Conservation (phyloP, 2,888 invertebrate genomes). For the Ectobius pallidus region DNA sequence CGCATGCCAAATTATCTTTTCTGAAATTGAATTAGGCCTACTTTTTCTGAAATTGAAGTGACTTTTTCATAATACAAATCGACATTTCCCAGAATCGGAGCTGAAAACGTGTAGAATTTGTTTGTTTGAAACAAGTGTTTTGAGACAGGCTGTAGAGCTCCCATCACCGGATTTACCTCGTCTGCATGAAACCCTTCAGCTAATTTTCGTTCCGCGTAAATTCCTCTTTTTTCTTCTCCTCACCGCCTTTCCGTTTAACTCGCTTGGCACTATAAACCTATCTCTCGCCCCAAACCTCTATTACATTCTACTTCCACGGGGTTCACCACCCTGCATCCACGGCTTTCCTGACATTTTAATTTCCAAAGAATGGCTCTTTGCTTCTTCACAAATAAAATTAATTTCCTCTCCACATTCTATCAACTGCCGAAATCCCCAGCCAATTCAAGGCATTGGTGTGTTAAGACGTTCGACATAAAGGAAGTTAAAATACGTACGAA, state of each 20-base stretch:
- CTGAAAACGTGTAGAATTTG: no score
- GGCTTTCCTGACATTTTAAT: conserved; percentile 19
- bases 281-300: not conserved
- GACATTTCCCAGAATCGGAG: no score
- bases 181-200: conserved; percentile 32
- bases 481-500: no score
- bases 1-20: no score
- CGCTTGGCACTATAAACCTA: conserved; percentile 21
- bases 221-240: not conserved
- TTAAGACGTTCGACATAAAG: no score
- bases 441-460: no score
- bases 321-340: conserved; percentile 8
- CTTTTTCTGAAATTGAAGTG: no score
- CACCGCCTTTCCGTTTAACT: conserved; percentile 20
- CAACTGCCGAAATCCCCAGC: no score
- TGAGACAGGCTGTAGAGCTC: not conserved
- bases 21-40: no score
- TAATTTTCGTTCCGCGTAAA: conserved; percentile 29
- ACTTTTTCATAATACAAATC: no score
- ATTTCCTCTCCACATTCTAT: no score
- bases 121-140: no score
- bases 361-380: conserved; percentile 8
- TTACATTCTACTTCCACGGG: conserved; percentile 5
- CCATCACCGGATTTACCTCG: conserved; percentile 25
- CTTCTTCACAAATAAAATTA: conserved; percentile 13